phyloP scores from a whole-genome alignment of 2,113 vertebrate species.

The Neomonachus schauinslandi region DNA sequence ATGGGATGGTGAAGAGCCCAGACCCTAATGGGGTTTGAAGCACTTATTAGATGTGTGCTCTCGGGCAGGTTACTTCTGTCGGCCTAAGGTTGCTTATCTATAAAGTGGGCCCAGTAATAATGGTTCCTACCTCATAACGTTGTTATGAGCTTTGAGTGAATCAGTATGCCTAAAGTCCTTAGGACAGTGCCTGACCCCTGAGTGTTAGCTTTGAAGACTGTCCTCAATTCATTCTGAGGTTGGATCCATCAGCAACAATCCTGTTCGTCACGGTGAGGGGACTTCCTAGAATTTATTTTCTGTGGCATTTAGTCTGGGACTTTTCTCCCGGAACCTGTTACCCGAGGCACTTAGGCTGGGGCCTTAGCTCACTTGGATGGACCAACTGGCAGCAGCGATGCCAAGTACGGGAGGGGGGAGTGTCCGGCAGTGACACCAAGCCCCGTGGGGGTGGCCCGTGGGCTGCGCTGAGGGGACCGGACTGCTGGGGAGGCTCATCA shows the following conservation, averaged over 20 bases:
- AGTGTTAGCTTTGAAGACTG: neutral
- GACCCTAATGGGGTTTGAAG: neutral
- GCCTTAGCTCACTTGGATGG: neutral
- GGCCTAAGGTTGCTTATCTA: neutral
- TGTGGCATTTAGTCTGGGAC: neutral
- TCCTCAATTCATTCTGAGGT: neutral
- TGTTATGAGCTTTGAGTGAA: neutral
- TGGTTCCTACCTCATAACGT: neutral
- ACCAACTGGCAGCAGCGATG: neutral
- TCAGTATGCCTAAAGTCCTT: neutral
- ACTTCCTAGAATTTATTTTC: neutral
- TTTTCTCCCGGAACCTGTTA: neutral
- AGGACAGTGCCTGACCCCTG: neutral
- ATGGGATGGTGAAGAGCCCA: neutral
- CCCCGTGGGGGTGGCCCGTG: neutral
- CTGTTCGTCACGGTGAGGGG: neutral
- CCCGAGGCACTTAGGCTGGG: neutral
- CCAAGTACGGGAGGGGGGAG: neutral
- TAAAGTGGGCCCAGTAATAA: neutral
- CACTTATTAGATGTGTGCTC: neutral
- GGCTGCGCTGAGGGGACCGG: neutral
- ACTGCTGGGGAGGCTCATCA: accelerated
- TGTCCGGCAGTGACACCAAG: neutral
- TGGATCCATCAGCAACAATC: neutral
- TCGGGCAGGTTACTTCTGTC: neutral